Evolutionary conservation across 2,797 vertebrate genomes (phyloP).

Genomic region (Schizopygopsis pylzovi): DNA sequence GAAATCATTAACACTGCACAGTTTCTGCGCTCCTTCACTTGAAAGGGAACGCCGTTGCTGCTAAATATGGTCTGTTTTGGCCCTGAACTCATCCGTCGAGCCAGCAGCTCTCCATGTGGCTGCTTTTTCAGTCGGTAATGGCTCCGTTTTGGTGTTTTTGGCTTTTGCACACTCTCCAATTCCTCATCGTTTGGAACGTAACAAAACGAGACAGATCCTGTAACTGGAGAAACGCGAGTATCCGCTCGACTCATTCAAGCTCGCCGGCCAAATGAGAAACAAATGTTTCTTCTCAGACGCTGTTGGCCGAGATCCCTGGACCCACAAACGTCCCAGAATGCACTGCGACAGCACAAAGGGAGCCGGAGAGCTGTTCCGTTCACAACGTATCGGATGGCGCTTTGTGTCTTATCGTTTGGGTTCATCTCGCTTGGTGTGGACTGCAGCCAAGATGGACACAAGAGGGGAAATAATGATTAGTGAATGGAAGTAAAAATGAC

Average conservation of each 20-base stretch:
- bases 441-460: slow-evolving; percentile 34
- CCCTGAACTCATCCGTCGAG: slow-evolving; percentile 28
- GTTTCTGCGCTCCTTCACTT: slow-evolving; percentile 33
- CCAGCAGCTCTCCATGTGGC: slow-evolving; percentile 12
- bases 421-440: slow-evolving; percentile 50
- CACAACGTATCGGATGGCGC: slow-evolving; percentile 59
- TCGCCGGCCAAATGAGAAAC: slow-evolving; percentile 66
- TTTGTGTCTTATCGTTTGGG: slow-evolving; percentile 56
- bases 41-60: slow-evolving; percentile 30
- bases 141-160: slow-evolving; percentile 46
- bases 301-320: slow-evolving; percentile 52
- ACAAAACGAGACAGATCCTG: slow-evolving; percentile 62
- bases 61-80: slow-evolving; percentile 43
- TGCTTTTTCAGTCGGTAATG: slow-evolving; percentile 26
- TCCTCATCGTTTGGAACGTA: slow-evolving; percentile 61
- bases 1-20: slow-evolving; percentile 44
- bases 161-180: slow-evolving; percentile 55
- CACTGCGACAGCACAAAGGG: slow-evolving; percentile 52
- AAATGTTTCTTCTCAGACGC: slow-evolving; percentile 66
- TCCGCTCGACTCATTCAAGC: slow-evolving; percentile 59
- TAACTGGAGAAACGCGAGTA: slow-evolving; percentile 65
- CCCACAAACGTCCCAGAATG: slow-evolving; percentile 42
- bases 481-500: background rate
- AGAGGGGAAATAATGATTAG: slow-evolving; percentile 34
- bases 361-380: slow-evolving; percentile 53